Conservation (phyloP, 2,888 invertebrate species). For the Odontocolon sp. region DNA sequence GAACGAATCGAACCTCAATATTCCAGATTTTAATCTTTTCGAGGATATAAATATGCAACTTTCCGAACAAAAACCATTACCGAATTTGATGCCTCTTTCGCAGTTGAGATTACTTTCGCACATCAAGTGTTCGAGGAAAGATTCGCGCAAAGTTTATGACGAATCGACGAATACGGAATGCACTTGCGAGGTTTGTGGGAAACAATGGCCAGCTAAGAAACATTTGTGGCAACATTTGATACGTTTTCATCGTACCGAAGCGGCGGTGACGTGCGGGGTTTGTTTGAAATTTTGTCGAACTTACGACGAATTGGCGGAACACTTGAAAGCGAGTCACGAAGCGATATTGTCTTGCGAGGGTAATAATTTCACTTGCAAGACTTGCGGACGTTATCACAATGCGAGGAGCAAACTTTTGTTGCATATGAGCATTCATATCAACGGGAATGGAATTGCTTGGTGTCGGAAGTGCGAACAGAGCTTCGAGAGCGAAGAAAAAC, state of each 20-base stretch:
- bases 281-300: constrained; percentile 83
- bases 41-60: constrained; percentile 79
- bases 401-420: constrained; percentile 83
- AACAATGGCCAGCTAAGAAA: constrained; percentile 84
- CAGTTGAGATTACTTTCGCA: constrained; percentile 65
- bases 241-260: constrained; percentile 83
- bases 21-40: constrained; percentile 79
- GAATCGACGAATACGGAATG: constrained; percentile 80
- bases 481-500: constrained; percentile 72
- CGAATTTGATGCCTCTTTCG: constrained; percentile 76
- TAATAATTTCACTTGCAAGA: constrained; percentile 83
- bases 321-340: constrained; percentile 81
- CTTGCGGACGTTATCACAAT: constrained; percentile 83
- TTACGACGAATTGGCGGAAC: constrained; percentile 82
- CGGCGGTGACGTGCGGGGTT: constrained; percentile 84
- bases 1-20: constrained; percentile 76
- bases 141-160: constrained; percentile 82
- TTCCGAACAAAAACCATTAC: constrained; percentile 77
- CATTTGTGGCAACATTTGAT: constrained; percentile 85
- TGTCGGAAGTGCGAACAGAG: constrained; percentile 75
- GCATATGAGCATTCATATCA: constrained; percentile 84
- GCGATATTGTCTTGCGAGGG: constrained; percentile 82
- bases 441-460: constrained; percentile 76
- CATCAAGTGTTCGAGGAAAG: constrained; percentile 77
- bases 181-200: constrained; percentile 83